Percentiles rank a stretch among this genome's conserved stretches.
Conservation (phyloP, 1,140 invertebrate species). For the Goniozus legneri region DNA sequence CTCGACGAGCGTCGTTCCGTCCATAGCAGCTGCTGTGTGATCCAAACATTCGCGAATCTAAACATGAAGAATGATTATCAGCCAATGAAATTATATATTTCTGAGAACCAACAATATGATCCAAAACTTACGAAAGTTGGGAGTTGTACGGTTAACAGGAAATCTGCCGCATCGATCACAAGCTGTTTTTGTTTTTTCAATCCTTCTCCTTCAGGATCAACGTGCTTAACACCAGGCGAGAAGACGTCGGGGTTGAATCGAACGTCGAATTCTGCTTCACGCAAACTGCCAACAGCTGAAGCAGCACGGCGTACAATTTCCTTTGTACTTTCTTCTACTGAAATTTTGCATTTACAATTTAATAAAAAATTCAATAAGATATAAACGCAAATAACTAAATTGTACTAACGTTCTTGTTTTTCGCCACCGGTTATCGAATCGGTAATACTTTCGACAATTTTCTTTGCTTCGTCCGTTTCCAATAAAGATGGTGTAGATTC, state of each 20-base stretch:
- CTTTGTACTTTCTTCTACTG: constrained; percentile 81
- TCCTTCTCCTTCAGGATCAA: constrained; percentile 63
- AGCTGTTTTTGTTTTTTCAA: constrained; percentile 82
- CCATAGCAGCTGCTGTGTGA: constrained; percentile 89
- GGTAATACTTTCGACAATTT: constrained; percentile 85
- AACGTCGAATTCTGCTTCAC: constrained; percentile 92
- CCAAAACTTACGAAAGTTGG: constrained; percentile 79
- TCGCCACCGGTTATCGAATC: constrained; percentile 77
- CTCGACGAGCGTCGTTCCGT: constrained; percentile 91
- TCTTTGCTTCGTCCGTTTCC: constrained; percentile 84
- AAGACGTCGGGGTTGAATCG: constrained; percentile 98
- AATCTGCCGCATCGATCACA: constrained; percentile 93
- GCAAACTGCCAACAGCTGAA: constrained; percentile 85
- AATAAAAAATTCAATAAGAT: too few species aligned
- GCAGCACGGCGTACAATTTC: constrained; percentile 89
- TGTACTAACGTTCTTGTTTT: constrained; percentile 69
- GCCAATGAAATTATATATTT: constrained; percentile 28
- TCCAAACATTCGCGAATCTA: constrained; percentile 89
- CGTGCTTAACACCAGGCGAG: constrained; percentile 88
- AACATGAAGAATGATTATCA: too few species aligned
- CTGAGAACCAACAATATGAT: constrained; percentile 4
- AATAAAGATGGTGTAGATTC: constrained; percentile 52
- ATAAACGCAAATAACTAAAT: constrained; percentile 4
- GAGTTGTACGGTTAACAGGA: constrained; percentile 89
- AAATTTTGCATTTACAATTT: too few species aligned